Evolutionary conservation across 1,140 invertebrate species (phyloP), one percentile per base, ranked within the genome.

Genomic region (Sarcophaga peregrina): DNA sequence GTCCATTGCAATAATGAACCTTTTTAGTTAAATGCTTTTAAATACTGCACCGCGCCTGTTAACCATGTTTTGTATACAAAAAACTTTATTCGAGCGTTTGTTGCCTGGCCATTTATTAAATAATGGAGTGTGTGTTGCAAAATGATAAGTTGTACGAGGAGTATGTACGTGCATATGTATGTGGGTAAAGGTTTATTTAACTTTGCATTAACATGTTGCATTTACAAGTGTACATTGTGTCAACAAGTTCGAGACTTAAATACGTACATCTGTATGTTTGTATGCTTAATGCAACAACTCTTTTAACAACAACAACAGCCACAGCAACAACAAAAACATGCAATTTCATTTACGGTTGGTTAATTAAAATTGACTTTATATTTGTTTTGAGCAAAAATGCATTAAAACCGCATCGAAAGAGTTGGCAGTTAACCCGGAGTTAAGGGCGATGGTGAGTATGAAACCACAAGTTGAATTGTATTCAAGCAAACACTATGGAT

Each of bases 301-400:
- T 58, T n/a, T 68, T 68, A 17, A 52, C 8, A 20, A 8, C 20
- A 20, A 20, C 17, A 17, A 52, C 8, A 20, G 1, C 20, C 10
- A 20, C 17, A 68, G 20, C 62, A 68, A 68, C 62, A 8, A 17
- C 62, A 20, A 52, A 1, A 78, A 78, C 75, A 78, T 78, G 75
- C 47, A 78, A 25, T 78, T 78, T n/a, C 75, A 78, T 78, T 78
- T 78, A 78, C 75, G 75, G 47, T 78, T 78, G 75, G 75, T 78
- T 78, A 78, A 78, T 78, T 78, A 78, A 78, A 78, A 78, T 78
- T 78, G 75, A 78, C 75, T 78, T 78, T 78, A 50, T 78, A 78
- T 78, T 78, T 78, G 47, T 50, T 50, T 20, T 78, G 20, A 68
- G 20, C 62, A 25, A 68, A 68, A 68, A 68, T 68, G 62, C 62